phyloP scores from a whole-genome alignment of 2,888 invertebrate genomes.

The Lysandra coridon region DNA sequence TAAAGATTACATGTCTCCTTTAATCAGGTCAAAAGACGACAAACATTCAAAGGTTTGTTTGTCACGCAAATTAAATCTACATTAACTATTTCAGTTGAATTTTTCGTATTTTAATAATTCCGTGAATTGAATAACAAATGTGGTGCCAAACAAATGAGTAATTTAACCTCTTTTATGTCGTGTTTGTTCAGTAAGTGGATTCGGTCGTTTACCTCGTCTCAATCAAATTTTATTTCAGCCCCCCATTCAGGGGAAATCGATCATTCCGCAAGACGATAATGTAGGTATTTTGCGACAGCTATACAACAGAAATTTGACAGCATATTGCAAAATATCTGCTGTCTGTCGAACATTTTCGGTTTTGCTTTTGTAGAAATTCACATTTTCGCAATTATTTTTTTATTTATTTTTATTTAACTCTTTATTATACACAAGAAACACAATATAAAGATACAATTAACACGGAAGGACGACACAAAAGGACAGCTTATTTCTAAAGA shows the following conservation, averaged over 20 bases:
- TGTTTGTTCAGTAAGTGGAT: constrained; percentile 19
- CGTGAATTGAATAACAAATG: constrained; percentile 7
- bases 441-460: too few species aligned
- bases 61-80: neutral
- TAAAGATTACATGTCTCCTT: too few species aligned
- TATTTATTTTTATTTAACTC: too few species aligned
- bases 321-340: neutral
- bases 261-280: neutral
- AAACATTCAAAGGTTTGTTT: neutral
- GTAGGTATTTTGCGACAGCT: too few species aligned
- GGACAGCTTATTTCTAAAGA: too few species aligned
- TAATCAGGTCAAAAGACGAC: neutral
- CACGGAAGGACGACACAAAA: too few species aligned
- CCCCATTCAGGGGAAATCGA: neutral
- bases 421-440: too few species aligned
- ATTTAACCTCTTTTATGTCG: constrained; percentile 2
- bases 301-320: neutral
- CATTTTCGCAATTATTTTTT: neutral
- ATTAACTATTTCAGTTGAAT: constrained; percentile 13
- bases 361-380: neutral
- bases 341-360: neutral
- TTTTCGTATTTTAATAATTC: constrained; percentile 6
- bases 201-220: constrained; percentile 26
- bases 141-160: neutral
- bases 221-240: neutral